Conservation (phyloP, 2,113 vertebrate genomes). For the Megaceryle maxima region DNA sequence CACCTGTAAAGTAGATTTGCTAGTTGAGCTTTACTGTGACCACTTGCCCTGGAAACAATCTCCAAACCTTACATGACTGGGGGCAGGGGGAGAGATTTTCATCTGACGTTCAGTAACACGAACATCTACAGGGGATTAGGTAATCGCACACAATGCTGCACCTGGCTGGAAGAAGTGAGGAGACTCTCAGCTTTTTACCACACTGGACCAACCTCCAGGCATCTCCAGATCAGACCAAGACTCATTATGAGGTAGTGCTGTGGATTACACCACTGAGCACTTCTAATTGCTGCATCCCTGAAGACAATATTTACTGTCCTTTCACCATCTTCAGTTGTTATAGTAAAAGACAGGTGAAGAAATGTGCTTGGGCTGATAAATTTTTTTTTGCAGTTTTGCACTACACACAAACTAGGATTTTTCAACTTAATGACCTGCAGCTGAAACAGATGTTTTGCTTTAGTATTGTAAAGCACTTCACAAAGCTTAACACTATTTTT, state of each 20-base stretch:
- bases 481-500: slow-evolving; percentile 53
- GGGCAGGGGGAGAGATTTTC: not conserved
- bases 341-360: slow-evolving; percentile 18
- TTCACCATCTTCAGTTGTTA: not conserved
- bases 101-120: not conserved
- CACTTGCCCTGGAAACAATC: not conserved
- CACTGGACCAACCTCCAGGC: not conserved
- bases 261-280: not conserved
- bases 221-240: not conserved
- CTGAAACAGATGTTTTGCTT: slow-evolving; percentile 57
- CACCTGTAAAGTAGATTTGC: not conserved
- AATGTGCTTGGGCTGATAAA: not conserved
- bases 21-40: not conserved
- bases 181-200: not conserved
- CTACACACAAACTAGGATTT: not conserved
- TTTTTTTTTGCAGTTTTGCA: slow-evolving; percentile 19
- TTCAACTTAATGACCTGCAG: slow-evolving; percentile 55
- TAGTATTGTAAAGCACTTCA: slow-evolving; percentile 53
- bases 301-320: not conserved
- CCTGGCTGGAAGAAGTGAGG: not conserved
- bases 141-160: not conserved
- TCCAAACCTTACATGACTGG: not conserved
- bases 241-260: not conserved
- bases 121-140: not conserved
- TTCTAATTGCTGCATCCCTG: not conserved